Base-by-base conservation (phyloP, 2,888 invertebrate genomes). In the Eristalis tenax region DNA sequence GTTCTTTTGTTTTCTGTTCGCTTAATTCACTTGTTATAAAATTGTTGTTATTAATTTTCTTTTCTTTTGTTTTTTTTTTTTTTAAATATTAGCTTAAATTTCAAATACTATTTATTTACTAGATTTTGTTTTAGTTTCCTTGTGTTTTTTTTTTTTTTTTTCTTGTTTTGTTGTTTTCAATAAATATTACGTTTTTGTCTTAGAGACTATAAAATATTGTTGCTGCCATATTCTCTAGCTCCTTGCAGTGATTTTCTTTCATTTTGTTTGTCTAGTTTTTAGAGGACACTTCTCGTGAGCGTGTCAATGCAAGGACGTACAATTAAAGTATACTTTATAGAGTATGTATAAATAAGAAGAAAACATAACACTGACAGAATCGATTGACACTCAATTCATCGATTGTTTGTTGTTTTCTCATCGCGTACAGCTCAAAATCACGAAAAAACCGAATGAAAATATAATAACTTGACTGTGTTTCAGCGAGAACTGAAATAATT, bases 161-260 rank as follows among this genome's bases (percentile, higher is more conserved):
- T 40, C 10, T 78, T 74, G 15, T 85, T 68, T 85, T 35, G 38
- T 74, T 61, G 26, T 57, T 65, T 68, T 83, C 68, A 80, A 87
- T 87, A 87, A 87, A 87, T 87, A 87, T 87, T 79, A 87, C 83
- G 79, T 76, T 87, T 71, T 83, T 83, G 87, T 87, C 87, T 87
- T 87, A 69, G 73, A 87, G 87, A 87, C 87, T 79, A 87, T 87
- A 87, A 87, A 87, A 87, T 87, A 83, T 83, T 83, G 35, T 76
- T 69, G 87, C 83, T 83, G 87, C 83, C 75, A 43, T 71, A 10
- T 38, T 66, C 68, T 56, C 56, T 74, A 71, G 18, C 35, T 63
- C 80, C 69, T 64, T 50, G 56, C 63, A 71, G 23, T 26, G 6
- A 61, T 78, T 79, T 15, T 59, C 10, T 50, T 13, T 6, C 56